These are phyloP conservation scores for Atractosteus spatula DNA, from an alignment of 2,113 vertebrate species.

Conservation along the genomic window DNA sequence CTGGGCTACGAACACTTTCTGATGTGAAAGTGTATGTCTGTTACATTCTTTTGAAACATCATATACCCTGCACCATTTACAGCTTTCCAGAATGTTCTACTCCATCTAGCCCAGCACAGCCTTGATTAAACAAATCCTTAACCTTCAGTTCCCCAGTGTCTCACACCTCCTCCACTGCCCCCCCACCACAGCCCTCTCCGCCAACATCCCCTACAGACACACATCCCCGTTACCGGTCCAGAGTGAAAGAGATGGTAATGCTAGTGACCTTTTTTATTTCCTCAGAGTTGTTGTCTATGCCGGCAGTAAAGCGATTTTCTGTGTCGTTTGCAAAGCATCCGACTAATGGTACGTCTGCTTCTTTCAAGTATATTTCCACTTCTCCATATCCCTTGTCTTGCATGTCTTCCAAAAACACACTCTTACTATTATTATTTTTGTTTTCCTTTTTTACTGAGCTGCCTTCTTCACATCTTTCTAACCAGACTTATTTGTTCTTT, in stretches of 20 bases:
- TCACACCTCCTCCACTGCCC: conserved; percentile 29
- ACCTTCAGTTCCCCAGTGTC: conserved; percentile 21
- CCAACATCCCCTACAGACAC: background rate
- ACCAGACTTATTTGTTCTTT: conserved; percentile 36
- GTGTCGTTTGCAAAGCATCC: conserved; percentile 99
- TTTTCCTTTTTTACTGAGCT: conserved; percentile 24
- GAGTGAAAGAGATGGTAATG: conserved; percentile 69
- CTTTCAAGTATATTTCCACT: conserved; percentile 76
- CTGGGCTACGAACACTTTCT: background rate
- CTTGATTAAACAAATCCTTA: conserved; percentile 13
- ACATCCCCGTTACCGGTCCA: conserved; percentile 25
- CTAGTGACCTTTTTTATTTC: conserved; percentile 92
- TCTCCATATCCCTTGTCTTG: conserved; percentile 69
- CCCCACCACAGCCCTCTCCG: background rate
- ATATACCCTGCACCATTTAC: background rate
- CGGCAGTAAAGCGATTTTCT: conserved; percentile 99
- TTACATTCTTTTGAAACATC: background rate
- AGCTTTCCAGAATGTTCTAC: conserved; percentile 8
- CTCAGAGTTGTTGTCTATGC: conserved; percentile 99
- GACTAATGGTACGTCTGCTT: conserved; percentile 99
- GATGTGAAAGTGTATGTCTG: background rate
- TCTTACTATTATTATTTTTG: conserved; percentile 35
- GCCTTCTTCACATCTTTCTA: conserved; percentile 41
- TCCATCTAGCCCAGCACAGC: background rate
- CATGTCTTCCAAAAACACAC: conserved; percentile 66